Evolutionary conservation across 2,888 invertebrate species (phyloP).

Genomic region (Sphaerophoria taeniata): DNA sequence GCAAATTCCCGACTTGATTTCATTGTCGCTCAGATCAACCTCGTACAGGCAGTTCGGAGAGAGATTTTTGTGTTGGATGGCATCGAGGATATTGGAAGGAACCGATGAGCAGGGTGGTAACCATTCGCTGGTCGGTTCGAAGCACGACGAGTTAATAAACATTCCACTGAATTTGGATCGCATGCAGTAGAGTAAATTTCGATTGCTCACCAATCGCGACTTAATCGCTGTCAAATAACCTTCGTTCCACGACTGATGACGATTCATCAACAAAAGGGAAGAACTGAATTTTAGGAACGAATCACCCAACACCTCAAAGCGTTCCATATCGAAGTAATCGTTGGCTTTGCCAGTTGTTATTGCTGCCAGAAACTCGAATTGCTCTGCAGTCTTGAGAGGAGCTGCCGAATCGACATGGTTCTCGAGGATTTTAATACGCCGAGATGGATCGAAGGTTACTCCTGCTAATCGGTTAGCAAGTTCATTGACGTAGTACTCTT

Average conservation of each 20-base stretch:
- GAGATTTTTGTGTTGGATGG: constrained; percentile 77
- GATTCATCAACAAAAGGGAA: constrained; percentile 87
- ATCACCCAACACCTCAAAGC: constrained; percentile 93
- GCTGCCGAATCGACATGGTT: constrained; percentile 60
- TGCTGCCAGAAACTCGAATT: constrained; percentile 83
- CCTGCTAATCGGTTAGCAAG: constrained; percentile 47
- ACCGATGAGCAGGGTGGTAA: constrained; percentile 90
- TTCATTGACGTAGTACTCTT: not conserved
- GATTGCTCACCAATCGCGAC: constrained; percentile 88
- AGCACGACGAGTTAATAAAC: constrained; percentile 83
- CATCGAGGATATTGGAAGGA: constrained; percentile 83
- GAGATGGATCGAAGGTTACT: constrained; percentile 62
- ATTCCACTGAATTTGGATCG: constrained; percentile 77
- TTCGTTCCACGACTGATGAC: constrained; percentile 87
- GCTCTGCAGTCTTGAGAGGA: constrained; percentile 78
- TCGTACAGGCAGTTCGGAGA: constrained; percentile 84
- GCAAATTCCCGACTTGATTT: constrained; percentile 80
- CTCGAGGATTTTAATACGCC: constrained; percentile 76
- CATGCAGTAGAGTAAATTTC: constrained; percentile 92
- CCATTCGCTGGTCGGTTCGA: constrained; percentile 89
- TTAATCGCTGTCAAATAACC: constrained; percentile 89
- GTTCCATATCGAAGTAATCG: constrained; percentile 91
- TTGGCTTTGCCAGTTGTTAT: constrained; percentile 87
- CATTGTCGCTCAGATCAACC: constrained; percentile 82
- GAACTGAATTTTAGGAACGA: constrained; percentile 90